Base-by-base conservation (phyloP, 1,140 invertebrate genomes). In the Lysiphlebus fabarum region DNA sequence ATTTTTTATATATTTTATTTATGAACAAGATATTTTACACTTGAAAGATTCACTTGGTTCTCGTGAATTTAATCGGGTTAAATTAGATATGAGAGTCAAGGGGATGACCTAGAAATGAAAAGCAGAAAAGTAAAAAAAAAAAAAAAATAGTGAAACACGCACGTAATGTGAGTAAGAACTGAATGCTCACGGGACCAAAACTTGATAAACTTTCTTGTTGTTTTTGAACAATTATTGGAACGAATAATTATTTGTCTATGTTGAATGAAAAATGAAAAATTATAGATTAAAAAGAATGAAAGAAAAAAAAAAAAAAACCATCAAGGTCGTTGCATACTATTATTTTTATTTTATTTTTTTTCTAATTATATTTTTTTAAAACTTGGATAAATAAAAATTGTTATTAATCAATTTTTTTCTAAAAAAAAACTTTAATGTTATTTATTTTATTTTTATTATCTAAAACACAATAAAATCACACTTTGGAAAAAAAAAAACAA, bases 151-250 rank as follows among this genome's bases (percentile, higher is more conserved):
- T 56, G 14, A 67, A 64, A 64, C 65, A 64, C 51, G 64, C 62
- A 65, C 59, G 59, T 36, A 53, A 12, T 64, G 17, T 62, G 65
- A 73, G 65, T 65, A 69, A 74, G 76, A 53, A 73, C 77, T 79
- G 69, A 63, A 79, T 79, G 76, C 74, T 71, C 76, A 77, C 53
- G 70, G 67, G 67, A 79, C 67, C 77, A 77, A 69, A 78, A 74
- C 76, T 71, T 70, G 6, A 51, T 67, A 41, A 67, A 78, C 74
- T 79, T 78, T 77, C 76, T 70, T 73, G 75, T 59, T 14, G 55
- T 64, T 58, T 62, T 56, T 41, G 53, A 45, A 49, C 41, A 47
- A 38, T 41, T 47, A 34, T 53, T 26, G 10, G 26, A 26, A 26
- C 17, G 17, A 26, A 26, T 26, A 26, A 26, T 26, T 26, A 26